phyloP scores from a whole-genome alignment of 2,888 invertebrate genomes.

The Ormyrus thymus region DNA sequence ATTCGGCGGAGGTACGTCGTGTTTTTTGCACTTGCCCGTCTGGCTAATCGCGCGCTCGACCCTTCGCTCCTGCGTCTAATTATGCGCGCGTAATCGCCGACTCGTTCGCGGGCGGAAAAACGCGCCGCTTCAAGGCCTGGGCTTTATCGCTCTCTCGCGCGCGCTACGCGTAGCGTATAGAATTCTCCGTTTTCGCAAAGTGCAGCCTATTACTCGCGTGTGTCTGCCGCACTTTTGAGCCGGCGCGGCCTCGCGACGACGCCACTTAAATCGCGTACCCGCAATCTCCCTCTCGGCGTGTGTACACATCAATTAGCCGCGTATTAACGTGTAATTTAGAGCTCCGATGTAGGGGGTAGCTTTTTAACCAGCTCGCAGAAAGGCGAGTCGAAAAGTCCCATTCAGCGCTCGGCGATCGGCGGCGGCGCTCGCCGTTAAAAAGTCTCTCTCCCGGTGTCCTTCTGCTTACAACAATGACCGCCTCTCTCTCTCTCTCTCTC shows the following conservation, averaged over 20 bases:
- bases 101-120: no score
- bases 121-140: no score
- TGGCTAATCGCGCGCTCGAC: no score
- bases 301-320: slow-evolving; percentile 29
- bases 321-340: slow-evolving; percentile 20
- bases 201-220: no score
- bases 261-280: no score
- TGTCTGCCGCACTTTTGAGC: no score
- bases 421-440: neutral
- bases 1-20: neutral
- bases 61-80: neutral
- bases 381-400: neutral
- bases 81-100: neutral
- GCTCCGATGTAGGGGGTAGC: neutral
- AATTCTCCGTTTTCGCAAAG: no score
- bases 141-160: no score
- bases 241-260: no score
- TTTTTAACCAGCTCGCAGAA: neutral
- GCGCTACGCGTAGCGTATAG: no score
- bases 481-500: neutral
- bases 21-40: neutral
- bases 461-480: slow-evolving; percentile 28
- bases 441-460: slow-evolving; percentile 9
- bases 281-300: neutral
- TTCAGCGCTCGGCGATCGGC: neutral